Base-by-base conservation (phyloP, 2,113 vertebrate species). In the Sorex fumeus region DNA sequence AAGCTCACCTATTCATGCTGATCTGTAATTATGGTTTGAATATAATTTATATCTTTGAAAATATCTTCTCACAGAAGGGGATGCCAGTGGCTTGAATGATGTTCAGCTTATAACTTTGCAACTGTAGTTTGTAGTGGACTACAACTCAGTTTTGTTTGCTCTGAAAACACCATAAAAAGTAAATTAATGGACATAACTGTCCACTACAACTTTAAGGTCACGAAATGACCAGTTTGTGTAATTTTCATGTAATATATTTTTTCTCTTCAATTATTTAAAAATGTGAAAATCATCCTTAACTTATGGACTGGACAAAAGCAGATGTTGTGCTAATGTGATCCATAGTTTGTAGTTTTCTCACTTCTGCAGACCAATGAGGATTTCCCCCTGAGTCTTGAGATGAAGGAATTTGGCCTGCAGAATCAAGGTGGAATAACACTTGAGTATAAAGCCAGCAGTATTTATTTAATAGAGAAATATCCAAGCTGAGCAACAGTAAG, bases 171-270 rank as follows among this genome's bases (percentile, higher is more conserved):
- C 47, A 47, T 16, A 93, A 34, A 72, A 70, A 47, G 82, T 79
- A 67, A 60, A 50, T n/a, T 19, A 72, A 57, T 13, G 10, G 47
- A 27, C 47, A n/a, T 27, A 71, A 30, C 19, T 23, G 16, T 50
- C 23, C 67, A 88, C 50, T 70, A 88, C 34, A 84, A 70, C 40
- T 69, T 84, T 77, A 3, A 40, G 40, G 40, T 40, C 4, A 40
- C 40, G 7, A 27, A 69, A 88, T 25, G 30, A 80, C 32, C 3
- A 70, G 27, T 88, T 84, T 4, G 67, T 78, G 3, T 32, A 75
- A 64, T 70, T 75, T 91, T 93, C 25, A 70, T 71, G 21, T n/a
- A 34, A 80, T 34, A 12, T 74, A 50, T 32, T 32, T 34, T 75
- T 66, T n/a, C 43, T 64, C 27, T 27, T 67, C 13, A 83, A 43